Evolutionary conservation across 2,797 vertebrate species (phyloP).

Genomic region (Coranthus polyacanthus): DNA sequence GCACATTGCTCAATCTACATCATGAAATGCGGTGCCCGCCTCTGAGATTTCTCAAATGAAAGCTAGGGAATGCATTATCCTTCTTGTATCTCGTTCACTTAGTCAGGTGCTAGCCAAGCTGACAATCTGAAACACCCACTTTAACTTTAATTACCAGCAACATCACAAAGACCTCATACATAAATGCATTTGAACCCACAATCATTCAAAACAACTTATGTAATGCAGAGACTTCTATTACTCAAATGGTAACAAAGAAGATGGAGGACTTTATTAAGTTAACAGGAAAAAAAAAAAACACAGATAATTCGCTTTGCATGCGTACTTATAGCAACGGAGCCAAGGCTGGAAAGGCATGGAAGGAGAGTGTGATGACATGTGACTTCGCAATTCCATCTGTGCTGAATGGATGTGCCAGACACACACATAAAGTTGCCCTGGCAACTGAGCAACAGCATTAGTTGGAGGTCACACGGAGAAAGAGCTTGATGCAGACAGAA

Average conservation of each 20-base stretch:
- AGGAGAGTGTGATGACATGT: constrained; percentile 65
- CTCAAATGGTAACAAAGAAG: constrained; percentile 11
- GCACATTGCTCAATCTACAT: constrained; percentile 26
- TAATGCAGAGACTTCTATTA: not conserved
- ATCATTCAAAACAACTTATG: constrained; percentile 31
- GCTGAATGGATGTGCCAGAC: constrained; percentile 72
- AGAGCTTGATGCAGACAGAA: constrained; percentile 35
- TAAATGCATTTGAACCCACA: constrained; percentile 24
- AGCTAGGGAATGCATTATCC: constrained; percentile 17
- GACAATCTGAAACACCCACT: constrained; percentile 62
- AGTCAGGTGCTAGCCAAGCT: constrained; percentile 50
- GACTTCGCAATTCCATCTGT: constrained; percentile 77
- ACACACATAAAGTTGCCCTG: constrained; percentile 66
- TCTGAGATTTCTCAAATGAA: constrained; percentile 39
- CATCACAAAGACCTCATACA: constrained; percentile 37
- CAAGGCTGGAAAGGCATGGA: constrained; percentile 39
- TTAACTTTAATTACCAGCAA: constrained; percentile 63
- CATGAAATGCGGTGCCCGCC: constrained; percentile 12
- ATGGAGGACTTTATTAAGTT: not conserved
- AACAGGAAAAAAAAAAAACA: constrained; percentile 3
- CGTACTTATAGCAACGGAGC: constrained; percentile 19
- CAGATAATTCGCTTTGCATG: constrained; percentile 18
- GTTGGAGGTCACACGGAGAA: constrained; percentile 49
- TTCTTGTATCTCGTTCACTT: constrained; percentile 41
- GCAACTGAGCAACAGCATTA: constrained; percentile 67